These are phyloP conservation scores for Paradoxurus hermaphroditus DNA, from an alignment of 2,113 vertebrate genomes.

Conservation along the genomic window DNA sequence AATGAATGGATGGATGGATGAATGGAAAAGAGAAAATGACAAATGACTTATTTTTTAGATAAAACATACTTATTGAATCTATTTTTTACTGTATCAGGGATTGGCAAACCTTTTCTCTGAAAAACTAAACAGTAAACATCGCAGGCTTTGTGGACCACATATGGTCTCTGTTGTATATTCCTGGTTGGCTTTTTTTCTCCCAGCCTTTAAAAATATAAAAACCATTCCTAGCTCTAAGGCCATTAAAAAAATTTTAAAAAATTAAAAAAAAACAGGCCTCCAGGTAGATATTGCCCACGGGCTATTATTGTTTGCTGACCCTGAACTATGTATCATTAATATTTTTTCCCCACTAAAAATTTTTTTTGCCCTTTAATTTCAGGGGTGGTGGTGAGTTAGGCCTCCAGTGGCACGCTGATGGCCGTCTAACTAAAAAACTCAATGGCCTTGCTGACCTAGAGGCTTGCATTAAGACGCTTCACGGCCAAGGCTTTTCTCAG, in stretches of 20 bases:
- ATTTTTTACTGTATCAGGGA: not conserved
- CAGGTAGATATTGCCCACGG: not conserved
- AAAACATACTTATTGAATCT: not conserved
- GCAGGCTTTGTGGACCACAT: not conserved
- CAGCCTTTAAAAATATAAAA: constrained; percentile 28
- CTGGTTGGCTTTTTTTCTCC: not conserved
- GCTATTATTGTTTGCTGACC: not conserved
- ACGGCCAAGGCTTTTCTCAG: constrained; percentile 88
- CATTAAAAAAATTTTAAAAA: not conserved
- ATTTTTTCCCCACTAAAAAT: not conserved
- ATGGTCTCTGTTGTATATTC: not conserved
- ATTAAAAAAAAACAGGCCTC: not conserved
- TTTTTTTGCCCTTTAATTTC: constrained; percentile 66
- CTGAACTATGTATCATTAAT: not conserved
- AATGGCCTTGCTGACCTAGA: constrained; percentile 91
- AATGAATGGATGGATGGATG: not conserved
- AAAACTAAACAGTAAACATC: not conserved
- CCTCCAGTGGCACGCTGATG: constrained; percentile 91
- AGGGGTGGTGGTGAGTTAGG: constrained; percentile 96
- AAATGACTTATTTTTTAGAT: not conserved
- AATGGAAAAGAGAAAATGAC: not conserved
- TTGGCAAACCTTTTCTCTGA: not conserved
- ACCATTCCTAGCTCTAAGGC: not conserved
- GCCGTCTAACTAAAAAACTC: constrained; percentile 87
- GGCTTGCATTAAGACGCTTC: constrained; percentile 90